phyloP scores from a whole-genome alignment of 2,797 vertebrate species.

The Cossypha heuglini region DNA sequence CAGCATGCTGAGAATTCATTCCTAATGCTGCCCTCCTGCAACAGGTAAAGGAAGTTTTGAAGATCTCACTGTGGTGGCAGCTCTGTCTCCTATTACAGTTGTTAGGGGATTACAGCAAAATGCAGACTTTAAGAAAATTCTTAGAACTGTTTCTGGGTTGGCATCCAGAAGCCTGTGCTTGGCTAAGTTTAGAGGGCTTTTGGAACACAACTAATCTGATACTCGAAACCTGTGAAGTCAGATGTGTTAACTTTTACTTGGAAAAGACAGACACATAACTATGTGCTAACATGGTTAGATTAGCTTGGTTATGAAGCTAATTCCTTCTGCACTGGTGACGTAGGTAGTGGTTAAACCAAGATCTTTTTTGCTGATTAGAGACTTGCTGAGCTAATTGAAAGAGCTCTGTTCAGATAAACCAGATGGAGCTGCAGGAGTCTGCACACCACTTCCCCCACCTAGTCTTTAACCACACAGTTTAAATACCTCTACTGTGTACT shows the following conservation, averaged over 20 bases:
- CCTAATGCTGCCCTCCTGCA: neutral
- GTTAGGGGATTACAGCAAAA: neutral
- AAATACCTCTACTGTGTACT: neutral
- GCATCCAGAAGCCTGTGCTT: neutral
- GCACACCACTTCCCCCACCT: neutral
- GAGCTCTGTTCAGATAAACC: neutral
- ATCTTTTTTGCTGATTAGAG: constrained; percentile 8
- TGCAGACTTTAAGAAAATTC: neutral
- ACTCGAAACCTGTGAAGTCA: neutral
- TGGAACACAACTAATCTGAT: neutral
- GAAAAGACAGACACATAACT: neutral
- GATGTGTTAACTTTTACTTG: neutral
- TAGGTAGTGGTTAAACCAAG: neutral
- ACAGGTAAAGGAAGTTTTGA: neutral
- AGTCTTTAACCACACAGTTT: neutral
- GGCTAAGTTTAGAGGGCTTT: neutral
- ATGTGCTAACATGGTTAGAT: neutral
- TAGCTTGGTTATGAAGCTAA: neutral
- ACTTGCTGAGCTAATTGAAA: constrained; percentile 6
- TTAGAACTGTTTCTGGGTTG: neutral
- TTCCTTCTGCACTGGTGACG: neutral
- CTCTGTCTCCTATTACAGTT: neutral
- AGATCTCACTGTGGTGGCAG: neutral
- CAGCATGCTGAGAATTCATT: neutral
- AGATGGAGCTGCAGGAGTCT: neutral